A percentile compares a stretch with the other conserved stretches of the same genome.
These are phyloP conservation scores for Drosophila siamana DNA, from an alignment of 2,888 invertebrate species.

Conservation along the genomic window DNA sequence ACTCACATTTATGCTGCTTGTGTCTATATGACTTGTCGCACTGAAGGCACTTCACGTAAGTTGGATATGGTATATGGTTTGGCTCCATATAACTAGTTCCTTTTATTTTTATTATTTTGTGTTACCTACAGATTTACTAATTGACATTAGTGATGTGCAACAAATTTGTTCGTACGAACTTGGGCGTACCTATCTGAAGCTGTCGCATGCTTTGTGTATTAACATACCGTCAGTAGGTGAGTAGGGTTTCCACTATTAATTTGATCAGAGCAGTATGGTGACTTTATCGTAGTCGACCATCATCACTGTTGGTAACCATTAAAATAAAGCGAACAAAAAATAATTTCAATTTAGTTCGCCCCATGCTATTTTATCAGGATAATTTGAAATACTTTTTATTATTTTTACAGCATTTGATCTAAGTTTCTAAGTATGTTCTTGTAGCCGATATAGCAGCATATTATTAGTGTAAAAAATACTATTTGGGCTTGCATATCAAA, in stretches of 20 bases:
- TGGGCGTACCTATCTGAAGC: slow-evolving; percentile 95
- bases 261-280: no score
- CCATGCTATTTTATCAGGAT: no score
- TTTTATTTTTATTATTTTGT: neutral
- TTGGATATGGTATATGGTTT: neutral
- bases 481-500: neutral
- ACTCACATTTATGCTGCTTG: slow-evolving; percentile 98
- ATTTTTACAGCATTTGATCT: no score
- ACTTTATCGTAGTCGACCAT: no score
- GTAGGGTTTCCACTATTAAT: slow-evolving; percentile 80
- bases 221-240: slow-evolving; percentile 95
- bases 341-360: no score
- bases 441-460: slow-evolving; percentile 49
- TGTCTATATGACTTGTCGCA: slow-evolving; percentile 98
- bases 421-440: no score
- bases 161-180: slow-evolving; percentile 98
- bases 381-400: no score
- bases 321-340: neutral
- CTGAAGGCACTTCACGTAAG: slow-evolving; percentile 97
- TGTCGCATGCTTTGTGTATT: slow-evolving; percentile 95
- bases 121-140: slow-evolving; percentile 91
- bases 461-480: slow-evolving; percentile 17
- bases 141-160: slow-evolving; percentile 98
- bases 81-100: slow-evolving; percentile 1
- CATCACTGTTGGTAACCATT: neutral